These are phyloP conservation scores for Lacerta agilis DNA, from an alignment of 2,797 vertebrate species.

Conservation along the genomic window DNA sequence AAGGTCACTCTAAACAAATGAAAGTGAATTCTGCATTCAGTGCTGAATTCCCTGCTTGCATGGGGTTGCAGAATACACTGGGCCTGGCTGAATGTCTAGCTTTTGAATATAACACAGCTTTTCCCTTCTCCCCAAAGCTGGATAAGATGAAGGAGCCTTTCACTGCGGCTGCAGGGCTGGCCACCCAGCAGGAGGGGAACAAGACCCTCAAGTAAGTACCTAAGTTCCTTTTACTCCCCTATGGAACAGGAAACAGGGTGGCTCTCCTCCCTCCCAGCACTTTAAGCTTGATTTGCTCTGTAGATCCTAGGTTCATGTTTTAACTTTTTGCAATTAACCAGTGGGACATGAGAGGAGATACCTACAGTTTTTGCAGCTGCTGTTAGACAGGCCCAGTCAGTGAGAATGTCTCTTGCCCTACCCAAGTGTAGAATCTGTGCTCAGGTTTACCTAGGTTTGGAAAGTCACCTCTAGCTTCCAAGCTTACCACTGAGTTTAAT, in stretches of 20 bases:
- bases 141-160: slow-evolving; percentile 96
- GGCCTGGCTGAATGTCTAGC: too few species aligned
- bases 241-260: neutral
- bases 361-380: too few species aligned
- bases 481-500: neutral
- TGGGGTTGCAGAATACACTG: neutral
- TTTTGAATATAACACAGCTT: slow-evolving; percentile 8
- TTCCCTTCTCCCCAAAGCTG: slow-evolving; percentile 77
- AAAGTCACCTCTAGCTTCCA: too few species aligned
- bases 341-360: too few species aligned
- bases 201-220: slow-evolving; percentile 90
- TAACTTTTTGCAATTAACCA: too few species aligned
- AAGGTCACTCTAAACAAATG: too few species aligned
- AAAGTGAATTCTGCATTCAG: neutral
- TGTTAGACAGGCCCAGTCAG: too few species aligned
- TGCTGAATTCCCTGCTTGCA: neutral
- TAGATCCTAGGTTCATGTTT: too few species aligned
- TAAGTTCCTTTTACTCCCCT: neutral
- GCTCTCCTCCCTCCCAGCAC: too few species aligned
- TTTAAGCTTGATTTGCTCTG: too few species aligned
- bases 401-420: too few species aligned
- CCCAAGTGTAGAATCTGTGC: neutral
- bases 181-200: slow-evolving; percentile 88
- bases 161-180: slow-evolving; percentile 81
- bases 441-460: neutral